Evolutionary conservation across 1,140 invertebrate genomes (phyloP).

Genomic region (Ganaspis sp.): DNA sequence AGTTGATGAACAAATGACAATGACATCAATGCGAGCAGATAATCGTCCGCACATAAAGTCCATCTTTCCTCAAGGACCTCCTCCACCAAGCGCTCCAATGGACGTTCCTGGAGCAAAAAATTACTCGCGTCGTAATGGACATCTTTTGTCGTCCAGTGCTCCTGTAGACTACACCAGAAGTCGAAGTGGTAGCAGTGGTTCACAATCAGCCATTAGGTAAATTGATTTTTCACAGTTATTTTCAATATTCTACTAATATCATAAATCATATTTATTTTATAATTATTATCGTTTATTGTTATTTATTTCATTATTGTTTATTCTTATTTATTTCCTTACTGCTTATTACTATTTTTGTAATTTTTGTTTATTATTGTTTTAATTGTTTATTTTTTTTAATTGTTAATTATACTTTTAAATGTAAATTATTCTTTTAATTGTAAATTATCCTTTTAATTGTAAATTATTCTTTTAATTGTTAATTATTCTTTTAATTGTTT

Average conservation of each 20-base stretch:
- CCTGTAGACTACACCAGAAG: neutral
- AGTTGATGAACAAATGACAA: conserved; percentile 85
- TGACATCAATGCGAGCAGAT: conserved; percentile 82
- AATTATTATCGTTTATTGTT: no score
- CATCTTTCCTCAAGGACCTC: conserved; percentile 72
- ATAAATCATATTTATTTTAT: no score
- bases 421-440: no score
- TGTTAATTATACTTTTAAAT: no score
- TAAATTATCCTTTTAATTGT: no score
- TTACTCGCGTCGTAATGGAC: neutral
- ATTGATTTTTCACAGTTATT: neutral
- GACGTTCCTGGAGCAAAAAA: conserved; percentile 62
- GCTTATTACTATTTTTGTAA: no score
- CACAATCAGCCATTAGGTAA: neutral
- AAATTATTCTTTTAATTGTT: neutral
- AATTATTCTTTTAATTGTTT: no score
- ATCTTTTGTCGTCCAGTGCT: neutral
- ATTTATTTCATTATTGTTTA: no score
- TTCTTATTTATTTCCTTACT: no score
- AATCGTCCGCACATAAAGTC: conserved; percentile 73
- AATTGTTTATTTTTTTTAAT: no score
- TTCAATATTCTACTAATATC: no score
- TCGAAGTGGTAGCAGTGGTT: neutral
- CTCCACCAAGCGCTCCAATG: conserved; percentile 68
- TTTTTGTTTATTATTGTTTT: no score